These are phyloP conservation scores for Frieseomelitta varia DNA, from an alignment of 1,140 invertebrate genomes.

Conservation along the genomic window DNA sequence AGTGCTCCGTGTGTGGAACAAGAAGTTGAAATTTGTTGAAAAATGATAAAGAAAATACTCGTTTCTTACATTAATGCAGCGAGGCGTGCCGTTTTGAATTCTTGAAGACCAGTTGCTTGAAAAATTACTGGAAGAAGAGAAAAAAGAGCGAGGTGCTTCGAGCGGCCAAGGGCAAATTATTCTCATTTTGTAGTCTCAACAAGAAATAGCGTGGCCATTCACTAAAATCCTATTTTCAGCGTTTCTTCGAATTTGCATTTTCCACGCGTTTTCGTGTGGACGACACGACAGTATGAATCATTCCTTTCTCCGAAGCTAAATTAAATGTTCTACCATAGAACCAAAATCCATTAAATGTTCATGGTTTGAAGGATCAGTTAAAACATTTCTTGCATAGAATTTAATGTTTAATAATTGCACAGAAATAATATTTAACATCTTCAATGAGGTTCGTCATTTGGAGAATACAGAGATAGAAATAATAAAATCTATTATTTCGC, in stretches of 20 bases:
- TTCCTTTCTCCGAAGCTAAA: conserved; percentile 14
- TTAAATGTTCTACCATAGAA: too few relatives aligned
- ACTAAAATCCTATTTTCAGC: conserved; percentile 23
- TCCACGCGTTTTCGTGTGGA: background rate
- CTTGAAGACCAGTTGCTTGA: background rate
- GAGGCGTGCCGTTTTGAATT: background rate
- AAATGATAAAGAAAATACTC: background rate
- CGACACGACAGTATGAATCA: background rate
- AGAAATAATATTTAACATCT: too few relatives aligned
- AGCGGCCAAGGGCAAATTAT: conserved; percentile 17
- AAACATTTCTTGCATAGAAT: too few relatives aligned
- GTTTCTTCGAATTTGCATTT: conserved; percentile 37
- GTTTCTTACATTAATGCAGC: background rate
- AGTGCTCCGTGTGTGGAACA: too few relatives aligned
- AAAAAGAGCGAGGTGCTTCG: background rate
- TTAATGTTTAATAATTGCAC: too few relatives aligned
- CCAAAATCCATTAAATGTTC: too few relatives aligned
- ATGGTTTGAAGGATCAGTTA: too few relatives aligned
- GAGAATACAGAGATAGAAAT: too few relatives aligned
- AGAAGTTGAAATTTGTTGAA: too few relatives aligned
- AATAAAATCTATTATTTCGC: too few relatives aligned
- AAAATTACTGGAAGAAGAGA: background rate
- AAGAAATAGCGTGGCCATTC: conserved; percentile 1
- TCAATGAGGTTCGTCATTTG: too few relatives aligned
- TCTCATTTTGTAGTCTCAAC: conserved; percentile 24